Evolutionary conservation across 2,888 invertebrate species (phyloP), one percentile per base, ranked within the genome.

Genomic region (Agrilus biguttatus): DNA sequence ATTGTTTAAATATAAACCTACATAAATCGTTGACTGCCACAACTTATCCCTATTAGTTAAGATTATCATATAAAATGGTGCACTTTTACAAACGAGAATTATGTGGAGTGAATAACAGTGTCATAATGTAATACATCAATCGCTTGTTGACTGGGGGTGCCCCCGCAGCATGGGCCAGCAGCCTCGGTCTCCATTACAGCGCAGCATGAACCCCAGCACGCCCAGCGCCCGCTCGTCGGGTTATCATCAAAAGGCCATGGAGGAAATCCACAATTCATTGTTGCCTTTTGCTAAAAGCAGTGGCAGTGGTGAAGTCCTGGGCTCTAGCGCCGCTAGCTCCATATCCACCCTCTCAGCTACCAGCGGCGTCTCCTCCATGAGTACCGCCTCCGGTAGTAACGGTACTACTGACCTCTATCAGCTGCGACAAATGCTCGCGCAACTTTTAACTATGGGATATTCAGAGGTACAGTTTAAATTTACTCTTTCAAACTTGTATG

Each of bases 211-310:
- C 71, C 73, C 74, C 66, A 74, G 73, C 68, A 72, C 74, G 67
- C 28, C 28, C 28, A 70, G 62, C 47, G 61, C 64, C 61, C 62
- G 65, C 43, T 59, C 63, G 64, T 76, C 81, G 71, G 83, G 83
- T 70, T 87, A 87, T 69, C 83, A 83, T 69, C 83, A 85, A 68
- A 85, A 86, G 71, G 87, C 87, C 62, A 76, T 88, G 67, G 85
- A 83, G 68, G 83, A 86, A 69, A 88, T 87, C 60, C 77, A 87
- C 55, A 85, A 85, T 66, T 85, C 86, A 47, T 67, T 87, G 55
- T 72, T 82, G 56, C 87, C 86, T 42, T 87, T 85, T 64, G 85
- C 84, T 42, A 83, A 84, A 68, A 77, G 70, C 53, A 53, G 47
- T 45, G 58, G 58, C 49, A 68, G 70, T 57, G 68, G 69, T 53